phyloP scores from a whole-genome alignment of 1,140 invertebrate genomes.

The Xylocopa sonorina region DNA sequence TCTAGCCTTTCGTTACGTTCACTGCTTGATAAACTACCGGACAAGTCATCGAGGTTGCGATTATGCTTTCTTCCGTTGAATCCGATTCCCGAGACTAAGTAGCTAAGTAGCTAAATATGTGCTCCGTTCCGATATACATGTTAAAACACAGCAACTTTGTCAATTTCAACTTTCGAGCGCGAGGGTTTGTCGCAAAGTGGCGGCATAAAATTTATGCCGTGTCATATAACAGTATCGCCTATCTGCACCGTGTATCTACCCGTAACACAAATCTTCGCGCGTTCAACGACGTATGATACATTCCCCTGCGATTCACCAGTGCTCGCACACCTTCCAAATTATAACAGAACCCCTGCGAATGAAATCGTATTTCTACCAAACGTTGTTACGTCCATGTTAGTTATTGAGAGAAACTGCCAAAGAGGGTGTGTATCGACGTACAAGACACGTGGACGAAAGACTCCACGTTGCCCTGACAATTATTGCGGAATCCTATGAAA shows the following conservation, averaged over 20 bases:
- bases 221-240: slow-evolving; percentile 24
- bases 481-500: slow-evolving; percentile 34
- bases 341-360: too few relatives aligned
- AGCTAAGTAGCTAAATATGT: background rate
- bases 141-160: background rate
- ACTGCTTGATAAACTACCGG: too few relatives aligned
- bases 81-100: too few relatives aligned
- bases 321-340: background rate
- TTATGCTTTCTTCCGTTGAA: too few relatives aligned
- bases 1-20: too few relatives aligned
- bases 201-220: slow-evolving; percentile 30
- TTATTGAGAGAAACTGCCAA: too few relatives aligned
- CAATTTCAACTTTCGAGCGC: background rate
- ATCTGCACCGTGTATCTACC: slow-evolving; percentile 15
- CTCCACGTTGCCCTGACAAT: slow-evolving; percentile 8
- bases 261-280: slow-evolving; percentile 35
- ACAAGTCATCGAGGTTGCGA: too few relatives aligned
- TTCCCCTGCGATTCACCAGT: slow-evolving; percentile 31
- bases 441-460: background rate
- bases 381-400: too few relatives aligned
- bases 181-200: background rate
- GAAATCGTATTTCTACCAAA: background rate
- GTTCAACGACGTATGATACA: slow-evolving; percentile 28
- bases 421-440: background rate
- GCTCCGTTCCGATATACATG: background rate